phyloP scores from a whole-genome alignment of 2,113 vertebrate species.

The Chionodraco myersi region DNA sequence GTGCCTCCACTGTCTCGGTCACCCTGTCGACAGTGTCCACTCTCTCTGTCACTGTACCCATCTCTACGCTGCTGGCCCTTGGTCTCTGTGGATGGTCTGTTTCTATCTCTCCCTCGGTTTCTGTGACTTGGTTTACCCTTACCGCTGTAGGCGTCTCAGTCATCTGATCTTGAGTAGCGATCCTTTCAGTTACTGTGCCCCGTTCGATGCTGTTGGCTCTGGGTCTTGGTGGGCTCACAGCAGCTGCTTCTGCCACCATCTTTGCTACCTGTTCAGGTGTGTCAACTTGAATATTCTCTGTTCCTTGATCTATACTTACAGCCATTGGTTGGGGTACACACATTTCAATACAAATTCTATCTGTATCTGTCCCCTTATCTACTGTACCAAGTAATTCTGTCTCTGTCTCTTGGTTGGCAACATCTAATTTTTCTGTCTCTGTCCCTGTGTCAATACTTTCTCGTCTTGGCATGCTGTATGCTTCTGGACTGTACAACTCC shows the following conservation, averaged over 20 bases:
- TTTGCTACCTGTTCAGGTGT: slow-evolving; percentile 31
- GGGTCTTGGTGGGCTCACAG: slow-evolving; percentile 50
- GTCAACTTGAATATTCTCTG: slow-evolving; percentile 11
- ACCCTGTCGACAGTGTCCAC: slow-evolving; percentile 63
- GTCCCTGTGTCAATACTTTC: slow-evolving; percentile 76
- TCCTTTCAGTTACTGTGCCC: slow-evolving; percentile 73
- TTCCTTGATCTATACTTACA: slow-evolving; percentile 44
- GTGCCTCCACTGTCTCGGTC: slow-evolving; percentile 74
- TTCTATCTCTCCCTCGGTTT: slow-evolving; percentile 68
- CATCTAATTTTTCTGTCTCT: slow-evolving; percentile 67
- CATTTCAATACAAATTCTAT: slow-evolving; percentile 73
- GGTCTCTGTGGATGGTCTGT: slow-evolving; percentile 71
- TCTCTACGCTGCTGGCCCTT: slow-evolving; percentile 73
- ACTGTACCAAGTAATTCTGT: slow-evolving; percentile 69
- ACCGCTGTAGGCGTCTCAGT: slow-evolving; percentile 58
- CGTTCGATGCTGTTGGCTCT: slow-evolving; percentile 78
- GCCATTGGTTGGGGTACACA: slow-evolving; percentile 25
- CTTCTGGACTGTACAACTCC: slow-evolving; percentile 60
- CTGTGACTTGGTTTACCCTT: slow-evolving; percentile 67
- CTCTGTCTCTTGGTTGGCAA: slow-evolving; percentile 72
- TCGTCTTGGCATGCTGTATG: slow-evolving; percentile 57
- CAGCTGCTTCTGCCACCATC: slow-evolving; percentile 33
- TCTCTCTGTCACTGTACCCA: slow-evolving; percentile 69
- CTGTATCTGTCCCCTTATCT: slow-evolving; percentile 78
- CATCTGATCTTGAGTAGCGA: slow-evolving; percentile 71